Base-by-base conservation (phyloP, 2,888 invertebrate genomes). In the Tipula helvola region DNA sequence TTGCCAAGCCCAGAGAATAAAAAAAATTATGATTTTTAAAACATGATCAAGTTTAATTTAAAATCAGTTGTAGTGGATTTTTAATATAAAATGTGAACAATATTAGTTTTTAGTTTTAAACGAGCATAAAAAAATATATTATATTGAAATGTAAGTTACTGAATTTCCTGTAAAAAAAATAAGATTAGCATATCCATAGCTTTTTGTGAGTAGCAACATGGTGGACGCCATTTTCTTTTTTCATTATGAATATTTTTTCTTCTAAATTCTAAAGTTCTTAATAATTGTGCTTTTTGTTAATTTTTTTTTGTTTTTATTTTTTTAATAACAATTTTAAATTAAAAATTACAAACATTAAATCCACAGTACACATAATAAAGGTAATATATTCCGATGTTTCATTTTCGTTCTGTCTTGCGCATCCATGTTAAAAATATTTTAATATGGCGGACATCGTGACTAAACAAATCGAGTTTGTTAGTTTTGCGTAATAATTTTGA, bases 1-100 rank as follows among this genome's bases (percentile, higher is more conserved):
- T 88, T 87, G 88, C 87, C 87, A 87, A 87, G 87, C 88, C 87
- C 87, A 87, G 86, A 86, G 57, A 57, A 86, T 57, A 57, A 86
- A 57, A 44, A 86, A 86, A 47, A 36, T 85, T 36, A 36, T 44
- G 86, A 47, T 47, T 41, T 16, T 39, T 84, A 84, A 84, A 71
- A 71, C 71, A 71, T 71, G 71, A 85, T 85, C 5, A 85, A 85
- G 85, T 85, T 85, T 85, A 18, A 39, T 85, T 44, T 42, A 85
- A 85, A 85, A 42, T 42, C 16, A 85, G 41, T 85, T 84, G 16
- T 84, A 39, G 84, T 84, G 84, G 36, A 16, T 39, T 84, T 84
- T 84, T 84, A 39, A 39, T 39, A 84, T 84, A 39, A 84, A 71
- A 71, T 71, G 71, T 71, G 71, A 71, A 71, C 5, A 28, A 71